phyloP scores from a whole-genome alignment of 1,140 invertebrate genomes.

The Brachionus angularis region DNA sequence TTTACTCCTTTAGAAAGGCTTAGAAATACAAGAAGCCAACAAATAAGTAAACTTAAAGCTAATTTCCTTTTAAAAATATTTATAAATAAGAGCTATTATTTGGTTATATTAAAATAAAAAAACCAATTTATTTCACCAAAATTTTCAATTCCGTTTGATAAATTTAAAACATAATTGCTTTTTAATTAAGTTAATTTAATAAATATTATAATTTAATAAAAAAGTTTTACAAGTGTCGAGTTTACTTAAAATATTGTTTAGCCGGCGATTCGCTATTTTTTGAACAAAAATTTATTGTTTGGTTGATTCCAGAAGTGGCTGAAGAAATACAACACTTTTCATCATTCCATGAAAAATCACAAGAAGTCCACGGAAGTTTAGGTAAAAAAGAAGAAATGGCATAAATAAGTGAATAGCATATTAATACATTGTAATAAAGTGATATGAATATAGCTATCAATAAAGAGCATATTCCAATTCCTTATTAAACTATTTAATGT shows the following conservation, averaged over 20 bases:
- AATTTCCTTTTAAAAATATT: conserved; percentile 19
- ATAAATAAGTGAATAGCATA: conserved; percentile 44
- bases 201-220: not conserved
- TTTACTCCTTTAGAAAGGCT: conserved; percentile 41
- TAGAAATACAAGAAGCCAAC: conserved; percentile 36
- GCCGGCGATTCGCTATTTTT: conserved; percentile 26
- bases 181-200: not conserved
- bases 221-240: too few species aligned
- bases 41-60: conserved; percentile 16
- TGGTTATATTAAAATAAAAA: not conserved
- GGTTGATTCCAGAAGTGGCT: not conserved
- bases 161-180: conserved; percentile 42
- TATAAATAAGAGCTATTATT: not conserved
- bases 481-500: not conserved
- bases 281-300: not conserved
- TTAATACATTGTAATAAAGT: conserved; percentile 45
- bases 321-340: conserved; percentile 18
- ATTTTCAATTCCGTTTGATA: conserved; percentile 32
- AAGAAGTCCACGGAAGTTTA: conserved; percentile 66
- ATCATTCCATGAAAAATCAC: conserved; percentile 55
- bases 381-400: conserved; percentile 61
- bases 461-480: conserved; percentile 23
- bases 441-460: conserved; percentile 13
- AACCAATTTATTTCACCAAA: conserved; percentile 41
- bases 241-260: conserved; percentile 43